A percentile compares a stretch with the other conserved stretches of the same genome.
phyloP scores from a whole-genome alignment of 2,113 vertebrate genomes.

The Osmerus eperlanus region DNA sequence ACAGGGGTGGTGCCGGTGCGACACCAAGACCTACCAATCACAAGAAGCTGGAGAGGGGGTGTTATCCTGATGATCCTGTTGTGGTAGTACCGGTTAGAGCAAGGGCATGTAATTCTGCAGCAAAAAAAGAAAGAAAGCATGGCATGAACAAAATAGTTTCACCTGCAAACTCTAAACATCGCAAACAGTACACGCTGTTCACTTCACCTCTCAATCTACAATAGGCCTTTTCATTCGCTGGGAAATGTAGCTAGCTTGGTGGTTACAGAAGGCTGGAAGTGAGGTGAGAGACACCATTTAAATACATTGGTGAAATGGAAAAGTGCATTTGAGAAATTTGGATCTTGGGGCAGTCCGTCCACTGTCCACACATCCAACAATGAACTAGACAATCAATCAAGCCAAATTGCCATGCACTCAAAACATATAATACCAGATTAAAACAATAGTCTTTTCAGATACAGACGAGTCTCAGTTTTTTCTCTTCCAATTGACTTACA shows the following conservation, averaged over 20 bases:
- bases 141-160: slow-evolving; percentile 21
- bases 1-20: too few relatives aligned
- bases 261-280: slow-evolving; percentile 41
- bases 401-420: too few relatives aligned
- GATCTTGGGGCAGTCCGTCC: neutral
- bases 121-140: slow-evolving; percentile 31
- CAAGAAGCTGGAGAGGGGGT: slow-evolving; percentile 28
- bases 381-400: too few relatives aligned
- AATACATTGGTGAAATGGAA: slow-evolving; percentile 32
- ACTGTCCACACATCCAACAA: neutral
- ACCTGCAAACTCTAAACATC: slow-evolving; percentile 15
- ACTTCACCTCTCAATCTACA: slow-evolving; percentile 36
- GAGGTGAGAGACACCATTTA: slow-evolving; percentile 36
- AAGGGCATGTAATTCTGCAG: slow-evolving; percentile 68
- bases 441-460: neutral
- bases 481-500: too few relatives aligned
- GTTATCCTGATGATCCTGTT: slow-evolving; percentile 46
- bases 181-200: slow-evolving; percentile 29
- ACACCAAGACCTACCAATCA: slow-evolving; percentile 53
- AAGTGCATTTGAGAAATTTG: slow-evolving; percentile 4
- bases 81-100: slow-evolving; percentile 45
- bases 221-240: slow-evolving; percentile 47
- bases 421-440: neutral
- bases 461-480: too few relatives aligned
- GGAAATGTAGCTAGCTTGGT: slow-evolving; percentile 52